Percentiles rank a stretch among this genome's conserved stretches.
Evolutionary conservation across 1,140 invertebrate species (phyloP).

Genomic region (Anagrus nilaparvatae): DNA sequence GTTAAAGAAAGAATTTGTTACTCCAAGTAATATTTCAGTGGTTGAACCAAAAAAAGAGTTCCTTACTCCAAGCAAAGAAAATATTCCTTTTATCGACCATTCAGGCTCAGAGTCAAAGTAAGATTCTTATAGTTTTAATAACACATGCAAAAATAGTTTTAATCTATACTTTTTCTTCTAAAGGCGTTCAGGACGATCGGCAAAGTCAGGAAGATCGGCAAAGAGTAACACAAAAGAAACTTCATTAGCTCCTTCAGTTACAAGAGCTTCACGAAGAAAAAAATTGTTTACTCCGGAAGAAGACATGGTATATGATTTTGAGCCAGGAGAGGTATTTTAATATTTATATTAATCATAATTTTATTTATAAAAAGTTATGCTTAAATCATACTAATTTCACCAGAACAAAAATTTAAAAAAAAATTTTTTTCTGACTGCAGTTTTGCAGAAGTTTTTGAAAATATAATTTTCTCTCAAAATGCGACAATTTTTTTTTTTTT

Average conservation of each 20-base stretch:
- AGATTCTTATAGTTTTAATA: conserved; percentile 3
- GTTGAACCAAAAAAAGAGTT: conserved; percentile 8
- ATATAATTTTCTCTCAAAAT: too few species aligned
- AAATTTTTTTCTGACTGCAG: too few species aligned
- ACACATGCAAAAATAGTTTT: conserved; percentile 9
- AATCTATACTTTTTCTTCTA: too few species aligned
- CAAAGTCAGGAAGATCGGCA: conserved; percentile 4
- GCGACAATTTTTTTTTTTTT: too few species aligned
- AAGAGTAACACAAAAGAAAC: conserved; percentile 14
- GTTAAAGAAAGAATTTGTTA: neutral
- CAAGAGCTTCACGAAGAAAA: conserved; percentile 20
- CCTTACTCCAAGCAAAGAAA: conserved; percentile 9
- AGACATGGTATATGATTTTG: conserved; percentile 23
- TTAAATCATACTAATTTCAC: neutral
- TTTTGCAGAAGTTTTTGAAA: too few species aligned
- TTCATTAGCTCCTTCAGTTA: conserved; percentile 9
- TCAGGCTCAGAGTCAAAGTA: conserved; percentile 24
- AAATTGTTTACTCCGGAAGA: conserved; percentile 21
- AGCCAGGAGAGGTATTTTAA: conserved; percentile 19
- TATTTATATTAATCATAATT: neutral
- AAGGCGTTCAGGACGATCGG: too few species aligned
- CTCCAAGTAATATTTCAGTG: conserved; percentile 12
- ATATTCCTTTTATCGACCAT: conserved; percentile 23
- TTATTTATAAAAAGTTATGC: neutral
- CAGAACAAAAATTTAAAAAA: too few species aligned